phyloP scores from a whole-genome alignment of 2,113 vertebrate species.

The Sander vitreus region DNA sequence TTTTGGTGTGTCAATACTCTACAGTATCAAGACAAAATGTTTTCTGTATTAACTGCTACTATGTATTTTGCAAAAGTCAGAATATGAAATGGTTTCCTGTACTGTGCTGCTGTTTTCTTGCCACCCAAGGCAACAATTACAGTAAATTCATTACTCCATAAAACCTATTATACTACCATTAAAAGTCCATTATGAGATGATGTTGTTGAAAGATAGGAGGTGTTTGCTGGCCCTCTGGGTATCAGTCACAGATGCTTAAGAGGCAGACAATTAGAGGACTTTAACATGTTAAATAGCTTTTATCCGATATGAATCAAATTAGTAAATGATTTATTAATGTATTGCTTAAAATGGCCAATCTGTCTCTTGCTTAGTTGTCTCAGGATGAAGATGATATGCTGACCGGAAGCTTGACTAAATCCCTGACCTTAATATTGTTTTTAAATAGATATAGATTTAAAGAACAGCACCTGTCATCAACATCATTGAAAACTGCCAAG shows the following conservation, averaged over 20 bases:
- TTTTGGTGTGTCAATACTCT: neutral
- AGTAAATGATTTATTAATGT: constrained; percentile 45
- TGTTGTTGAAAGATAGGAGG: constrained; percentile 68
- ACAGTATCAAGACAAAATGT: neutral
- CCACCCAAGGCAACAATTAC: constrained; percentile 71
- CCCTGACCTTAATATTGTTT: neutral
- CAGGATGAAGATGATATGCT: neutral
- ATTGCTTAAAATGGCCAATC: constrained; percentile 16
- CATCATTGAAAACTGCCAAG: constrained; percentile 17
- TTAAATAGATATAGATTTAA: constrained; percentile 11
- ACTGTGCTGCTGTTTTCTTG: constrained; percentile 54
- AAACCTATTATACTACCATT: constrained; percentile 75
- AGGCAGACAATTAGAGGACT: constrained; percentile 63
- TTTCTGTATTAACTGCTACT: neutral
- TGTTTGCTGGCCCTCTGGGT: constrained; percentile 66
- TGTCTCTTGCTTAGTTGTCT: neutral
- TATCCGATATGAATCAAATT: constrained; percentile 61
- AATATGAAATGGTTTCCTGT: constrained; percentile 47
- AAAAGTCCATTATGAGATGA: constrained; percentile 75
- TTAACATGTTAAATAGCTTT: constrained; percentile 61
- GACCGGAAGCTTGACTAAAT: neutral
- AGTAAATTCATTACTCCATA: constrained; percentile 75
- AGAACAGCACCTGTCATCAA: constrained; percentile 3
- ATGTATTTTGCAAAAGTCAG: constrained; percentile 16
- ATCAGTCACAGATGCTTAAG: constrained; percentile 71